Evolutionary conservation across 2,113 vertebrate genomes (phyloP).

Genomic region (Paralichthys olivaceus): DNA sequence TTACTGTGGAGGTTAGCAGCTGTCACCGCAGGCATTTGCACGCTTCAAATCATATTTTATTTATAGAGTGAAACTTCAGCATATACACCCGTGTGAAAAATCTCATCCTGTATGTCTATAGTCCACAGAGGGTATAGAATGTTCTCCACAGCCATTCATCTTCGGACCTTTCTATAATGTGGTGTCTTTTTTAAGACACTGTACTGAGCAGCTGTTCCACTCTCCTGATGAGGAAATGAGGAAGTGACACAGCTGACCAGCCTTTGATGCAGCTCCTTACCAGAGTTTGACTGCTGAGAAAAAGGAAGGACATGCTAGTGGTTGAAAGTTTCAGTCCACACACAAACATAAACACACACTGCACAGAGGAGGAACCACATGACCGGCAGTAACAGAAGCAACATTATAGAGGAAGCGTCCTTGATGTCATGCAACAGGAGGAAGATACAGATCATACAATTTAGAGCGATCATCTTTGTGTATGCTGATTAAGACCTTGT

Average conservation of each 20-base stretch:
- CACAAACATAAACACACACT: neutral
- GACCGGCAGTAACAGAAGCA: constrained; percentile 27
- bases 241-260: constrained; percentile 64
- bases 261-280: constrained; percentile 50
- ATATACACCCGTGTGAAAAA: neutral
- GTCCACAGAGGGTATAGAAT: neutral
- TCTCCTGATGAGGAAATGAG: constrained; percentile 61
- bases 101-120: neutral
- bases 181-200: constrained; percentile 10
- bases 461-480: neutral
- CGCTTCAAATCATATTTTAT: constrained; percentile 21
- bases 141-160: neutral
- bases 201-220: constrained; percentile 31
- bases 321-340: constrained; percentile 46
- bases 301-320: constrained; percentile 60
- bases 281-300: constrained; percentile 61
- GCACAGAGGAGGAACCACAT: constrained; percentile 36
- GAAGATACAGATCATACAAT: neutral
- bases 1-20: constrained; percentile 32
- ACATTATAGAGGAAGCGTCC: neutral
- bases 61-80: neutral
- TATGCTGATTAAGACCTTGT: neutral
- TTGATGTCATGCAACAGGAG: constrained; percentile 4
- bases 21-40: constrained; percentile 32
- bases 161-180: neutral